Percentiles rank a stretch among this genome's conserved stretches.
phyloP scores from a whole-genome alignment of 2,888 invertebrate species.

The Calliopum simillimum region DNA sequence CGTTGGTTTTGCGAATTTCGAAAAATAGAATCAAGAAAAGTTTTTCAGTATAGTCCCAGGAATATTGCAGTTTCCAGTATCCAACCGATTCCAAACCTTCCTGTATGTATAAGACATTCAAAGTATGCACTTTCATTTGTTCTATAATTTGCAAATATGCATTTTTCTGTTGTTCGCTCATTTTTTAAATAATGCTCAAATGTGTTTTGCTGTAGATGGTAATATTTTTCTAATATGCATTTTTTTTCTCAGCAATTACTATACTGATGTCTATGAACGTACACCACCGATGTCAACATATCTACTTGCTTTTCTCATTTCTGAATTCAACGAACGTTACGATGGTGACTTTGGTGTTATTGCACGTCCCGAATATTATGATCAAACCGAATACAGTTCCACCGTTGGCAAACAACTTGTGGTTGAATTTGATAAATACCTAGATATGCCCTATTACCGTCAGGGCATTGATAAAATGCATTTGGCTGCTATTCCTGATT shows the following conservation, averaged over 20 bases:
- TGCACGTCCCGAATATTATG: conserved; percentile 74
- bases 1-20: no score
- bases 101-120: no score
- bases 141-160: no score
- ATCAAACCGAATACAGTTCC: conserved; percentile 76
- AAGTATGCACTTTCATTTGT: no score
- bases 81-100: no score
- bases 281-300: conserved; percentile 81
- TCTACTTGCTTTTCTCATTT: conserved; percentile 83
- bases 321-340: conserved; percentile 66
- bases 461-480: conserved; percentile 76
- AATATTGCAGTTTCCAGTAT: no score
- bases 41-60: no score
- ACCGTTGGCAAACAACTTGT: conserved; percentile 46
- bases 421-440: conserved; percentile 72
- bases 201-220: no score
- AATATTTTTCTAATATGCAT: no score
- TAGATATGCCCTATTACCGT: conserved; percentile 73
- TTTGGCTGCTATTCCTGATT: conserved; percentile 82
- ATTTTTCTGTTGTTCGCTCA: no score
- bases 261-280: conserved; percentile 53
- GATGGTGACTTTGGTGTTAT: conserved; percentile 69
- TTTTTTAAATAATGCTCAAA: no score
- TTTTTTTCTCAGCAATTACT: conserved; percentile 46
- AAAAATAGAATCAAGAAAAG: no score